Percentiles rank a stretch among this genome's conserved stretches.
Evolutionary conservation across 2,113 vertebrate genomes (phyloP).

Genomic region (Heliornis fulica): DNA sequence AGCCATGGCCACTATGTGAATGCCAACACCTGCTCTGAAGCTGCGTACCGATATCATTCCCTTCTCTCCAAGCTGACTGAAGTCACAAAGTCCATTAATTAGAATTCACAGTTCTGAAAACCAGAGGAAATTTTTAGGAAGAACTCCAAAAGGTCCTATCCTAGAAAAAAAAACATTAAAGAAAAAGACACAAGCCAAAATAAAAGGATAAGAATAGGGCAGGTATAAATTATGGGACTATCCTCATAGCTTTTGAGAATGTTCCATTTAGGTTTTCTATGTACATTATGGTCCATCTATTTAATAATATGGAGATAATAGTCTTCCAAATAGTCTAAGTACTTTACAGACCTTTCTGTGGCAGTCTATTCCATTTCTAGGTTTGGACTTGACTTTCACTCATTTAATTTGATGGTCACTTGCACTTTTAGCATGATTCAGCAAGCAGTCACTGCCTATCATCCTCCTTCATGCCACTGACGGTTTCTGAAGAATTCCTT

Average conservation of each 20-base stretch:
- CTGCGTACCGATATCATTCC: neutral
- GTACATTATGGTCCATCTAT: neutral
- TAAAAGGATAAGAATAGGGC: neutral
- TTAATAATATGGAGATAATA: neutral
- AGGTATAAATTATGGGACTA: neutral
- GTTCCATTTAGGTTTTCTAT: neutral
- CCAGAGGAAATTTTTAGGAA: neutral
- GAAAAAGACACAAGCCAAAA: neutral
- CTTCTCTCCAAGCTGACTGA: neutral
- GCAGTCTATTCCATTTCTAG: neutral
- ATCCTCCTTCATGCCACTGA: neutral
- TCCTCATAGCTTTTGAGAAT: neutral
- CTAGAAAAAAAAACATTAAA: neutral
- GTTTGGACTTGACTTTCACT: neutral
- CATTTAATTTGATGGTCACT: neutral
- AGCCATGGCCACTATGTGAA: neutral
- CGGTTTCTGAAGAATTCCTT: neutral
- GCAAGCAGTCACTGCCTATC: neutral
- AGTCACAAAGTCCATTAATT: neutral
- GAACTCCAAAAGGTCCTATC: neutral
- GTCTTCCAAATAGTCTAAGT: neutral
- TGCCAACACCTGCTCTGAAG: neutral
- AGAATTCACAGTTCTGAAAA: neutral
- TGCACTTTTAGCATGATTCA: neutral
- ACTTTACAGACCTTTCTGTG: neutral